Evolutionary conservation across 2,888 invertebrate genomes (phyloP), one percentile per base, ranked within the genome.

Genomic region (Alentia gelatinosa): DNA sequence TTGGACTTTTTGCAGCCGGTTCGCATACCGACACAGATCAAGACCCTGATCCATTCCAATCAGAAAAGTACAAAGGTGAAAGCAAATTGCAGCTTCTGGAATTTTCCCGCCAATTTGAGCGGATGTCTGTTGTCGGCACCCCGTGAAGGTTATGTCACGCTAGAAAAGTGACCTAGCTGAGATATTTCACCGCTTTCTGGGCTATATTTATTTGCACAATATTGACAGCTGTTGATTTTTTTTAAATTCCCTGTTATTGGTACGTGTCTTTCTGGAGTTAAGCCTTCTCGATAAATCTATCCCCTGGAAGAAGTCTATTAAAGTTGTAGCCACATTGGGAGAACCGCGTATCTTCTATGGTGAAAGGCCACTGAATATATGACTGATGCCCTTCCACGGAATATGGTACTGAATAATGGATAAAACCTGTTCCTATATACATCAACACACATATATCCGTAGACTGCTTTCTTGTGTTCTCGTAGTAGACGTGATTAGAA

Each of bases 1-100:
- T 86, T 86, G 86, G 33, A 30, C 26, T 30, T 47, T 42, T 86
- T 86, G 47, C 86, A 86, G 86, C 86, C 5, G 23, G 30, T 47
- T 86, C 86, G n/a, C 7, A 42, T 86, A 42, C 26, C 33, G 47
- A 26, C 30, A 86, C 42, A 47, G 86, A 47, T 47, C 86, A 42
- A 30, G 86, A 86, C 42, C 33, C 42, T 86, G 86, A 86, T 86
- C 86, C 86, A 42, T 86, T 47, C 86, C 86, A 86, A 86, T 86
- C 86, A 86, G 47, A 86, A 86, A 86, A 86, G 86, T 86, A 86
- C 86, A 86, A 86, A 86, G 86, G 86, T 86, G 86, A 86, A 86
- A 86, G 30, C 23, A 37, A 37, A 37, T 15, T 4, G 39, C 79
- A 37, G 79, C 39, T 79, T 79, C 15, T 79, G 79, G 37, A 35